Base-by-base conservation (phyloP, 37 sponge, comb jelly and placozoan genomes). In the Chondrosia reniformis region DNA sequence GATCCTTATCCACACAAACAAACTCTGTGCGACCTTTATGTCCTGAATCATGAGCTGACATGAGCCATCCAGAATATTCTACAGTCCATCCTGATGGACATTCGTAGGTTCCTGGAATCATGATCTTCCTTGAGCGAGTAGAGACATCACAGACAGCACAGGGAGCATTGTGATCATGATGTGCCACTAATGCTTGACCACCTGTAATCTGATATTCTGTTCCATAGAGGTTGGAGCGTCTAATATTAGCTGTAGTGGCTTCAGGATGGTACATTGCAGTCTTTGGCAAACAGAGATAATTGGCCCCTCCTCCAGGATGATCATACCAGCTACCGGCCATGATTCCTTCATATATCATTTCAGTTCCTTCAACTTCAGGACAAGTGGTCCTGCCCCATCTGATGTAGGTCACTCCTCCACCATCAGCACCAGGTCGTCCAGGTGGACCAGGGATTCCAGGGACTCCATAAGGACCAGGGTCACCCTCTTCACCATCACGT, bases 281-380 rank as follows among this genome's bases (percentile, higher is more conserved):
- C 10, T 44, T 40, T n/a, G 79, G 80, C 43, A 83, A 27, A 65
- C 88, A 88, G 31, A 75, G 46, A 36, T 82, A 83, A 75, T 88
- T 82, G 4, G 80, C 67, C 49, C 80, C 84, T 33, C 87, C 83
- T 43, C 89, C 89, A n/a, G 28, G 22, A 33, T 83, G 59, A 30
- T 12, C 25, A 46, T 65, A 49, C 2, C 55, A 17, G 31, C 37
- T 34, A 3, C 72, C 72, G 4, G 72, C 72, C 42, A 44, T 69
- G 72, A 69, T 2, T 2, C 72, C 72, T 13, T 69, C 72, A 69
- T 69, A 87, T 49, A 87, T 73, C 0, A 58, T 76, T 9, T 22
- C 36, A 17, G 81, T 59, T 78, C 82, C 87, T 24, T 13, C 41
- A n/a, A 40, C 57, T 19, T 15, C 13, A 28, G 82, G 82, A 56